Base-by-base conservation (phyloP, 2,888 invertebrate species). In the Agrotis puta region DNA sequence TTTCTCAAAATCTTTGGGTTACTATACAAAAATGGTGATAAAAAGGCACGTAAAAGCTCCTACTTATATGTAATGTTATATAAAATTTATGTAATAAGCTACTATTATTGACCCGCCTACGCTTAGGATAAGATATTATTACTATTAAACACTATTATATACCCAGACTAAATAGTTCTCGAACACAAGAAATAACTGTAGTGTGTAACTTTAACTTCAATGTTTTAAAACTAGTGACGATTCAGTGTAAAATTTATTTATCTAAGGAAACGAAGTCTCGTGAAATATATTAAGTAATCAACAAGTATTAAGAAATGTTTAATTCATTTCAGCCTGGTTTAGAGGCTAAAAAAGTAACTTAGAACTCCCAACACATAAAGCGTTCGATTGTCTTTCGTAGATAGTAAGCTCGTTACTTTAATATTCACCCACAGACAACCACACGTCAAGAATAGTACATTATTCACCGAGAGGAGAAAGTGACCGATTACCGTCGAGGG, bases 1-100 rank as follows among this genome's bases (percentile, higher is more conserved):
- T 68, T 70, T 59, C 64, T 74, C 56, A 68, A 77, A 76, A 74
- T 85, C 86, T 87, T 89, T 88, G 88, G 88, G 84, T 79, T 73
- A 72, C 61, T 56, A 69, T 58, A 76, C 53, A 72, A 72, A 79
- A 56, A 74, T 59, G 66, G 57, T 86, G 39, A 68, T 73, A 70
- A 66, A 74, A 83, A 81, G 78, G 81, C 78, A 84, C 77, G 61
- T 77, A 77, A 67, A 85, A 75, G 79, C 74, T 83, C 81, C 79
- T 80, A 73, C 64, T 58, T 50, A 20, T 74, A 75, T 76, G 67
- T 73, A 71, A 76, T 70, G 62, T 79, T 79, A 76, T 53, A 65
- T 39, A 39, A 39, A 5, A 27, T 45, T 47, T 68, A 62, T 70
- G 53, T 68, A 74, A 53, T 62, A 75, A 70, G 51, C 77, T 63